Evolutionary conservation across 2,113 vertebrate genomes (phyloP).

Genomic region (Lasiurus cinereus): DNA sequence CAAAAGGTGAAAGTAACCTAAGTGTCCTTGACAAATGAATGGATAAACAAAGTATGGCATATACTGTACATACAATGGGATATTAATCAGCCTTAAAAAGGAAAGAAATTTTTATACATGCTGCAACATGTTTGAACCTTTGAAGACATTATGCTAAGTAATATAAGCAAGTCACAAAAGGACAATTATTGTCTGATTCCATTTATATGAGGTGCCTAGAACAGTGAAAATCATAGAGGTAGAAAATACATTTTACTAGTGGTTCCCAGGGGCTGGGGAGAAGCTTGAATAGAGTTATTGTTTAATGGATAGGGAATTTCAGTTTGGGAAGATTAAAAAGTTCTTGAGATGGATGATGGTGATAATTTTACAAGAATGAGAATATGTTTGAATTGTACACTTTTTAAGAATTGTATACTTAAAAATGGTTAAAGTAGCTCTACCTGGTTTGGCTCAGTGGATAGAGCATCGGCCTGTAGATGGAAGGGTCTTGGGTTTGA

Average conservation of each 20-base stretch:
- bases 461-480: too few relatives aligned
- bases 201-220: background rate
- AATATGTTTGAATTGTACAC: background rate
- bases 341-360: background rate
- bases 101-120: background rate
- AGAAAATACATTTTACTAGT: background rate
- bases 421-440: background rate
- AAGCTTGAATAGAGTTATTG: background rate
- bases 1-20: background rate
- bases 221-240: background rate
- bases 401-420: background rate
- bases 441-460: too few relatives aligned
- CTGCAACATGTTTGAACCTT: background rate
- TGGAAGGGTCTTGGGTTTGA: too few relatives aligned
- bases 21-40: background rate
- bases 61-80: background rate
- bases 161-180: background rate
- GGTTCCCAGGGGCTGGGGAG: background rate
- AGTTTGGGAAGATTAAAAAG: background rate
- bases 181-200: background rate
- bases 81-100: constrained; percentile 26
- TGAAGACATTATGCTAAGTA: background rate
- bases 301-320: background rate
- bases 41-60: background rate
- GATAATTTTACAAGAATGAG: background rate